Evolutionary conservation across 2,888 invertebrate genomes (phyloP), one percentile per base, ranked within the genome.

Genomic region (Lithophane ornitopus): DNA sequence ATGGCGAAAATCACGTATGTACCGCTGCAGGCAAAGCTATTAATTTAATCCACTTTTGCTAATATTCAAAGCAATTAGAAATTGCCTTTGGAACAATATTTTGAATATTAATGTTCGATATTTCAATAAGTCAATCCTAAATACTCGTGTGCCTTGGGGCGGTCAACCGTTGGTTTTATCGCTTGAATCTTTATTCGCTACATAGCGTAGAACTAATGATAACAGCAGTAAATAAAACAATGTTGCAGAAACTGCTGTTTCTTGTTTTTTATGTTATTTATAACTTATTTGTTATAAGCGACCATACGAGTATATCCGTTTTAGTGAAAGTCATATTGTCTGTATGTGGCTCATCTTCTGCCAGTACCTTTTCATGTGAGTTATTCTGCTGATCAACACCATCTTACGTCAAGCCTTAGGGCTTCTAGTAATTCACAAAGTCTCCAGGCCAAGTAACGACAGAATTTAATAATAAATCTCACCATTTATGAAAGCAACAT

Each of bases 101-200:
- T 82, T 86, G 82, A 82, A 82, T 82, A 82, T 77, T 82, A 82
- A 85, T 85, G 83, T 82, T 82, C 61, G 71, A 82, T 85, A 86
- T 86, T 84, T 83, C 87, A 84, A 84, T 86, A 74, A 86, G 56
- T 84, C 70, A 86, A 74, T 66, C 84, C 70, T 83, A 84, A 83
- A 83, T 74, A 83, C 63, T 85, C 41, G 77, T 73, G 61, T 19
- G 84, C 83, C 87, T 86, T 79, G 70, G 26, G 80, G 87, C 83
- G 68, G 56, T 82, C 68, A 56, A 39, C 56, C 41, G 70, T 68
- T 76, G 81, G 75, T 82, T 76, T 56, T 85, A 82, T 85, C 86
- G 75, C 16, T 71, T 34, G 39, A 71, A 85, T 82, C 86, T 82
- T 85, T 76, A 85, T 82, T 82, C 77, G 59, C 39, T 62, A 70